Conservation (phyloP, 2,888 invertebrate species). For the Drosophila kuntzei region DNA sequence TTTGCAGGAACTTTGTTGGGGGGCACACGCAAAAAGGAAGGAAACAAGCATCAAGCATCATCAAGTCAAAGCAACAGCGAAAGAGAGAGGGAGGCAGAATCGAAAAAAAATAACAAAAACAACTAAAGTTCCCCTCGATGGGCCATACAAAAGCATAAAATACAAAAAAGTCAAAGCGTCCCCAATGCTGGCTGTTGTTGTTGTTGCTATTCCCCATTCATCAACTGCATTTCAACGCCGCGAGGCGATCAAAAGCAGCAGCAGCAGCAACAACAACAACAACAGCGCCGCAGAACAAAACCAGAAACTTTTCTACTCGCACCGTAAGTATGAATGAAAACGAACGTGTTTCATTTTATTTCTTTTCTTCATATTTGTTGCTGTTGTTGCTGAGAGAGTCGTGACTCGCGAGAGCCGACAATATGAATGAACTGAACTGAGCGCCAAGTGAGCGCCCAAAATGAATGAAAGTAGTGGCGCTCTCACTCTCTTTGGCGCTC, state of each 20-base stretch:
- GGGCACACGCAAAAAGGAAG: slow-evolving; percentile 71
- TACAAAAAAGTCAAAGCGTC: slow-evolving; percentile 28
- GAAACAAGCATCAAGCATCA: slow-evolving; percentile 77
- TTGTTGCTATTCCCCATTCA: slow-evolving; percentile 68
- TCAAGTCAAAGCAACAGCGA: slow-evolving; percentile 35
- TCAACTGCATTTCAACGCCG: slow-evolving; percentile 82
- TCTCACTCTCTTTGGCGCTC: slow-evolving; percentile 17
- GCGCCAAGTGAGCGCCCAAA: slow-evolving; percentile 57
- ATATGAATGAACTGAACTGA: slow-evolving; percentile 69
- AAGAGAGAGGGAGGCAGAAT: slow-evolving; percentile 2
- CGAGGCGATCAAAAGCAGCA: slow-evolving; percentile 64
- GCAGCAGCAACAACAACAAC: slow-evolving; percentile 21
- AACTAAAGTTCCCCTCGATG: slow-evolving; percentile 58
- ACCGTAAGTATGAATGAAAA: slow-evolving; percentile 78
- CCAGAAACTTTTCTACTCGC: slow-evolving; percentile 72
- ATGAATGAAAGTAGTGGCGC: slow-evolving; percentile 76
- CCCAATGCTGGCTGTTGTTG: slow-evolving; percentile 32
- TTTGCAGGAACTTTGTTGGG: slow-evolving; percentile 69
- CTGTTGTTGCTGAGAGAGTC: slow-evolving; percentile 23
- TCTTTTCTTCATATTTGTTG: slow-evolving; percentile 18
- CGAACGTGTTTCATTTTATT: slow-evolving; percentile 72
- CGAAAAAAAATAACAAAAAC: slow-evolving; percentile 58
- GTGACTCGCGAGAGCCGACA: slow-evolving; percentile 21
- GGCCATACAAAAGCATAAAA: slow-evolving; percentile 28
- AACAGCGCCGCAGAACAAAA: slow-evolving; percentile 44